Evolutionary conservation across 2,888 invertebrate genomes (phyloP).

Genomic region (Aphidoletes aphidimyza): DNA sequence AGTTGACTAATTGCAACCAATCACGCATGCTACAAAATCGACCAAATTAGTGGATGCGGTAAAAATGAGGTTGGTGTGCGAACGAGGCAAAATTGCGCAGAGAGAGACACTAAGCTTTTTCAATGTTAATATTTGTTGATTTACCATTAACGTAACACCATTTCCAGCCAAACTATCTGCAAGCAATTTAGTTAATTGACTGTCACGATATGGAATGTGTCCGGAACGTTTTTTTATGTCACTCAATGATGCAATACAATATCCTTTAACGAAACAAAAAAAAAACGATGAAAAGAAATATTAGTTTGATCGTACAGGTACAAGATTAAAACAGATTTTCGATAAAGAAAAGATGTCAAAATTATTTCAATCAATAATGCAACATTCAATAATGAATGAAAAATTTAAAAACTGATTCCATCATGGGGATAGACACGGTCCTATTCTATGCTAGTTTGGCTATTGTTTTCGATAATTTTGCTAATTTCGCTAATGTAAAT

Average conservation of each 20-base stretch:
- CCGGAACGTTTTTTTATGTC: conserved; percentile 81
- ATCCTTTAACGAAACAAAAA: conserved; percentile 71
- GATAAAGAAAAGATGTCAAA: too few relatives aligned
- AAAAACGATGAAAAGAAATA: conserved; percentile 55
- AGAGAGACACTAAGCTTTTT: too few relatives aligned
- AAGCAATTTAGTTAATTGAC: conserved; percentile 90
- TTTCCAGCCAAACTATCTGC: conserved; percentile 94
- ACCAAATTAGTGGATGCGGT: too few relatives aligned
- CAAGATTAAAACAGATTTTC: too few relatives aligned
- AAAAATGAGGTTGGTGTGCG: not conserved
- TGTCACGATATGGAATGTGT: conserved; percentile 94
- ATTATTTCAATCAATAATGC: too few relatives aligned
- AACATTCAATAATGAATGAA: too few relatives aligned
- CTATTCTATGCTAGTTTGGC: too few relatives aligned
- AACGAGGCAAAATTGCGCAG: not conserved
- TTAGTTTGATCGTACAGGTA: too few relatives aligned
- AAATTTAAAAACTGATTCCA: too few relatives aligned
- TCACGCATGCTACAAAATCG: not conserved
- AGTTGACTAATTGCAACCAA: not conserved
- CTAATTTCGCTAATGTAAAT: too few relatives aligned
- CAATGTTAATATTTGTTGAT: not conserved
- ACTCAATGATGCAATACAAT: conserved; percentile 92
- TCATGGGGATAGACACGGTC: too few relatives aligned
- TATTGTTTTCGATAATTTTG: too few relatives aligned
- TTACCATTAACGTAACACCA: conserved; percentile 92